These are phyloP conservation scores for Nannoperca obscura DNA, from an alignment of 2,797 vertebrate species.

Conservation along the genomic window DNA sequence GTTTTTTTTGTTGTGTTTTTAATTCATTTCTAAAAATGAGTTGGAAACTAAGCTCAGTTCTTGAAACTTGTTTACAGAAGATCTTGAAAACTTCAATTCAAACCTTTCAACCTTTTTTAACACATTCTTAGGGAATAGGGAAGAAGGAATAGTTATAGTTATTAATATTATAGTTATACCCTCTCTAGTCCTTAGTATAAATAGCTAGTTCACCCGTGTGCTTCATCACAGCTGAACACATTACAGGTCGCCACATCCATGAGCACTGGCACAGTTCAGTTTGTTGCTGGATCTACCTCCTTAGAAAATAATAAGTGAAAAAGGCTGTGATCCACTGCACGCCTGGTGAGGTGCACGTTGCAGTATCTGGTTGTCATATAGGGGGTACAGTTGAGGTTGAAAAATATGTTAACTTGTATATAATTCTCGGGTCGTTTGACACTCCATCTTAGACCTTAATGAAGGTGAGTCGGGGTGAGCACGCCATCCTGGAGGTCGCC, in stretches of 20 bases:
- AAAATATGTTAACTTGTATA: neutral
- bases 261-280: neutral
- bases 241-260: neutral
- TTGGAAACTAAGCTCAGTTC: neutral
- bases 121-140: too few species aligned
- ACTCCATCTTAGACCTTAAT: constrained; percentile 69
- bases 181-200: neutral
- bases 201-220: neutral
- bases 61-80: neutral
- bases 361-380: neutral
- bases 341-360: too few species aligned
- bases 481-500: constrained; percentile 65
- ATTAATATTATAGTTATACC: too few species aligned
- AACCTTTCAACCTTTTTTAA: too few species aligned
- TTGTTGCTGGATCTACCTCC: neutral
- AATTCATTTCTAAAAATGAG: neutral
- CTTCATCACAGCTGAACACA: neutral
- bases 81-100: neutral
- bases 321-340: neutral
- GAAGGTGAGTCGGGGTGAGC: constrained; percentile 72
- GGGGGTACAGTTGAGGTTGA: neutral
- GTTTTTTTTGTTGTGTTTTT: neutral
- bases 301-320: neutral
- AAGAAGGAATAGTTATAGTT: neutral
- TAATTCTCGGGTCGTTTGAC: neutral